A percentile compares a stretch with the other conserved stretches of the same genome.
These are phyloP conservation scores for Stylophora pistillata DNA, from an alignment of 64 coral and sea anemone species.

Conservation along the genomic window DNA sequence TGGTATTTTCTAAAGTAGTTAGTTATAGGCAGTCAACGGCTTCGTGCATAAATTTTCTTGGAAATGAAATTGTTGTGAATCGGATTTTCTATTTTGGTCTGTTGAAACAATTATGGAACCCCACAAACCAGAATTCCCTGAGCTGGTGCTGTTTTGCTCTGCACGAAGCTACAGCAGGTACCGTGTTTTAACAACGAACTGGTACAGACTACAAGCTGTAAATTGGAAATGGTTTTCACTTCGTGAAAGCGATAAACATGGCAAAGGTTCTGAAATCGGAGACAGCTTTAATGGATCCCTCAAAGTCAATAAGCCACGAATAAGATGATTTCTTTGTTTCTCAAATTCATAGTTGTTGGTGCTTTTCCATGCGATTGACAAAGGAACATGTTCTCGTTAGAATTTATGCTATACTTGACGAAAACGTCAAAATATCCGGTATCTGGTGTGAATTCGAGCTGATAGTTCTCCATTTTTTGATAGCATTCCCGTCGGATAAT, in stretches of 20 bases:
- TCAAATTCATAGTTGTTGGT: slow-evolving; percentile 1
- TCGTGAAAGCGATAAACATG: background rate
- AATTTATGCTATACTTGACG: background rate
- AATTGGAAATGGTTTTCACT: slow-evolving; percentile 18
- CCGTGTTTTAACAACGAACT: slow-evolving; percentile 21
- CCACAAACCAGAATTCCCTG: slow-evolving; percentile 1
- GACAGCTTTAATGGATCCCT: background rate
- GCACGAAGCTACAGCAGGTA: slow-evolving; percentile 19
- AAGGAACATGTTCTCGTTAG: background rate
- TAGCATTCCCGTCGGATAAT: background rate
- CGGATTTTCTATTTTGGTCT: slow-evolving; percentile 24
- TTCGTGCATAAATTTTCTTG: background rate
- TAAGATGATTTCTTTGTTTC: slow-evolving; percentile 23
- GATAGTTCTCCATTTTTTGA: background rate
- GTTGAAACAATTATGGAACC: slow-evolving; percentile 2
- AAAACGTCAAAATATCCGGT: background rate
- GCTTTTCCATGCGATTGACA: slow-evolving; percentile 1
- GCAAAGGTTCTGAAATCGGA: slow-evolving; percentile 1
- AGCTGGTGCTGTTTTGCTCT: slow-evolving; percentile 25
- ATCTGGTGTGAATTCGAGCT: background rate
- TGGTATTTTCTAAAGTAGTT: background rate
- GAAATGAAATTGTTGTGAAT: slow-evolving; percentile 18
- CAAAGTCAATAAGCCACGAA: slow-evolving; percentile 7
- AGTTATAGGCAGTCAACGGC: background rate
- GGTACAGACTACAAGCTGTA: background rate